These are phyloP conservation scores for Sarcophaga variegata DNA, from an alignment of 2,888 invertebrate genomes.

Conservation along the genomic window DNA sequence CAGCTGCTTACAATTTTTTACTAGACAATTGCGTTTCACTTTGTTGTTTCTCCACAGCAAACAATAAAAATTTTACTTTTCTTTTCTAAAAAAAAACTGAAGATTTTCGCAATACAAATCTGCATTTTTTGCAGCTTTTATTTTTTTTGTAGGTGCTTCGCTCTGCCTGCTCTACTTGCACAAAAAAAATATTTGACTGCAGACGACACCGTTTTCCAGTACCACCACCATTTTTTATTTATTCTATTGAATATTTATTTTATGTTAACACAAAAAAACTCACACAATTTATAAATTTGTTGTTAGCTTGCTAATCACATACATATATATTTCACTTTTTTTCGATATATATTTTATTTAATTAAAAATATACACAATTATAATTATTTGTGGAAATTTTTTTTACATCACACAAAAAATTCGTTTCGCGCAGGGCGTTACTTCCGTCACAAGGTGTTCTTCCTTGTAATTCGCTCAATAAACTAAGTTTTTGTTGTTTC, in stretches of 20 bases:
- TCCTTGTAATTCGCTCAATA: slow-evolving; percentile 69
- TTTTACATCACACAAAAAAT: slow-evolving; percentile 40
- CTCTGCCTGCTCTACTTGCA: slow-evolving; percentile 49
- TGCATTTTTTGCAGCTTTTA: slow-evolving; percentile 21
- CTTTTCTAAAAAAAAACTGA: slow-evolving; percentile 17
- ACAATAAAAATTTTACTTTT: slow-evolving; percentile 13
- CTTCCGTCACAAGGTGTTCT: slow-evolving; percentile 52
- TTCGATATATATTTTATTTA: slow-evolving; percentile 26
- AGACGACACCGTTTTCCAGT: slow-evolving; percentile 63
- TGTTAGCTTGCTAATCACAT: slow-evolving; percentile 9
- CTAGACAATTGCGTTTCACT: slow-evolving; percentile 55
- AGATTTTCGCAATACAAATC: slow-evolving; percentile 22
- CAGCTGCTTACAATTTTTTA: background rate
- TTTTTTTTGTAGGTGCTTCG: slow-evolving; percentile 40
- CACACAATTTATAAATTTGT: slow-evolving; percentile 16
- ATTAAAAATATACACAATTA: slow-evolving; percentile 31
- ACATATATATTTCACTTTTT: slow-evolving; percentile 14
- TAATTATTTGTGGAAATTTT: slow-evolving; percentile 50
- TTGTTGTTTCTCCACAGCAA: background rate
- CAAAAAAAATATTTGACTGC: slow-evolving; percentile 42
- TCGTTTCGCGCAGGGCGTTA: slow-evolving; percentile 52
- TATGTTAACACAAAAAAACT: slow-evolving; percentile 1
- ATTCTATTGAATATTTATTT: background rate
- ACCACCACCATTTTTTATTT: slow-evolving; percentile 6
- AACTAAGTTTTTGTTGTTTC: slow-evolving; percentile 68